phyloP scores from a whole-genome alignment of 2,797 vertebrate species.

The Cossypha dichroa region DNA sequence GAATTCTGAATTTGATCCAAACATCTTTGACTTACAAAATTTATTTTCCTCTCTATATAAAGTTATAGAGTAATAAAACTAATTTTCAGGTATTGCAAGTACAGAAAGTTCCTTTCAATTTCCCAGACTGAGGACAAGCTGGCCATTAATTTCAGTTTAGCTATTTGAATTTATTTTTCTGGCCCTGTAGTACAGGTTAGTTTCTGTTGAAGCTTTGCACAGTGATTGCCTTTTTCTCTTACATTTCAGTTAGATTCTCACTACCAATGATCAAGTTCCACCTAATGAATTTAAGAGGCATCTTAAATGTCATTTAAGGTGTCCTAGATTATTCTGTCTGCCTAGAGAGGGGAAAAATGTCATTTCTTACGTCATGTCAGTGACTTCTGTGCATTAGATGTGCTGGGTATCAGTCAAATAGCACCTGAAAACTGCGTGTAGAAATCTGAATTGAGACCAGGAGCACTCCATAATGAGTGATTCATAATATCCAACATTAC shows the following conservation, averaged over 20 bases:
- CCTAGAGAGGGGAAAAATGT: neutral
- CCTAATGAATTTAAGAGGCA: neutral
- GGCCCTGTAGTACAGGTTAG: neutral
- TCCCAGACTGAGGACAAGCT: neutral
- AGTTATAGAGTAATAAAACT: neutral
- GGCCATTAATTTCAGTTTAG: neutral
- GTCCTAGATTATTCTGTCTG: neutral
- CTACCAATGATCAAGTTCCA: neutral
- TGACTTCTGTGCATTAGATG: neutral
- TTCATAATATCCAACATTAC: neutral
- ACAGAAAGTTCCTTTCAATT: neutral
- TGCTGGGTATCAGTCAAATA: neutral
- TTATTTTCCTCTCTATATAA: neutral
- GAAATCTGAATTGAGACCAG: neutral
- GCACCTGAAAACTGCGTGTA: neutral
- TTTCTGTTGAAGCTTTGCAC: neutral
- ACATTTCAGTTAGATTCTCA: neutral
- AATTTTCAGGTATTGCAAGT: neutral
- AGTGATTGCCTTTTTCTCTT: neutral
- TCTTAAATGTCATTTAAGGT: neutral
- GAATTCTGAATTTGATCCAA: neutral
- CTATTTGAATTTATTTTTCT: neutral
- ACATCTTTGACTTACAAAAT: neutral
- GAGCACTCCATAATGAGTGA: neutral
- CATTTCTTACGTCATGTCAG: neutral